Evolutionary conservation across 2,888 invertebrate species (phyloP), one percentile per base, ranked within the genome.

Genomic region (Cylloceria caligata): DNA sequence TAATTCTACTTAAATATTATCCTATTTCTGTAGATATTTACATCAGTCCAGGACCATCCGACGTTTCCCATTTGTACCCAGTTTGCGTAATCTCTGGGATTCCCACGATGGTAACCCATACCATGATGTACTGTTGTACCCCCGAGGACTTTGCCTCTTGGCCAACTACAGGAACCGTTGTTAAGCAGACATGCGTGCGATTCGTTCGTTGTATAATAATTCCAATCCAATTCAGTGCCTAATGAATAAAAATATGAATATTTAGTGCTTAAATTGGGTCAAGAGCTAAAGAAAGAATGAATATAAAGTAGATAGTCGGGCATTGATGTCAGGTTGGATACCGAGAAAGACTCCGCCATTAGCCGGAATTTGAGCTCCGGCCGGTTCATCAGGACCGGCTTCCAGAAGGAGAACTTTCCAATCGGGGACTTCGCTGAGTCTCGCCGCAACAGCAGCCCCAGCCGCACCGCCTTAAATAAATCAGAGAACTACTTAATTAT

Each of bases 61-160:
- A 93, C 87, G 34, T 96, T 96, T 0, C 97, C 97, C 84, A 95
- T 94, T 6, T 93, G 93, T 2, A 94, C 95, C 97, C 97, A 97
- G 4, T 94, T 94, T 85, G 96, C 95, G 91, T 96, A 97, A 93
- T 97, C 97, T 0, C 93, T 94, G 0, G 95, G 94, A 87, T 96
- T 95, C 0, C 97, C 97, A 21, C 97, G 94, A 93, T 96, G 96
- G 91, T 97, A 97, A 94, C 96, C 96, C 97, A 97, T 97, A 3
- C 97, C 97, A 88, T 97, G 96, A 60, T 96, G 94, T 0, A 95
- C 95, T 55, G 95, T 94, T 86, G 94, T 95, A 0, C 97, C 97
- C 9, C 97, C 97, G 89, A 94, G 88, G 87, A 95, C 95, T 90
- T 95, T 96, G 0, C 95, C 96, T 68, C 96, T 94, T 0, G 95